phyloP scores from a whole-genome alignment of 2,888 invertebrate genomes.

The Yponomeuta cagnagella region DNA sequence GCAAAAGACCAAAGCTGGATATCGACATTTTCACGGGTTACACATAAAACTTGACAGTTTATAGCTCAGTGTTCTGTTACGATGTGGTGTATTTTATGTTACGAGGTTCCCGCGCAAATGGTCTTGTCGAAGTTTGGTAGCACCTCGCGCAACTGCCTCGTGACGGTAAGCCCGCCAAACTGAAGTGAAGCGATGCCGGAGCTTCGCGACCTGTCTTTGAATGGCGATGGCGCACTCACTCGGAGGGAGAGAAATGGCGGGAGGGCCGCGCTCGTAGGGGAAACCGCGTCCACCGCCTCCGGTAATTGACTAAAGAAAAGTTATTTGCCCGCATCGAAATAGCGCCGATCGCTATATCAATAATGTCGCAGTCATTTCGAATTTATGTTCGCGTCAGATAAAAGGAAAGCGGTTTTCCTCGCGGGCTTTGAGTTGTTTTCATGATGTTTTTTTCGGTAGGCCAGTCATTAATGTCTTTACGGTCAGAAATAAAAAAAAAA shows the following conservation, averaged over 20 bases:
- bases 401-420: neutral
- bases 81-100: constrained; percentile 32
- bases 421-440: neutral
- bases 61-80: constrained; percentile 17
- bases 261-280: constrained; percentile 70
- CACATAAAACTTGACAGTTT: constrained; percentile 44
- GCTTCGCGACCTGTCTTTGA: constrained; percentile 72
- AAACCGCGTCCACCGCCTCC: constrained; percentile 68
- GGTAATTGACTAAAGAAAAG: constrained; percentile 73
- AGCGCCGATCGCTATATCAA: neutral
- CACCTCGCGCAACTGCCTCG: constrained; percentile 49
- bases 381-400: neutral
- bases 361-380: neutral
- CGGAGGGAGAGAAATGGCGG: constrained; percentile 65
- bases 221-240: constrained; percentile 54
- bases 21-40: constrained; percentile 41
- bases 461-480: too few relatives aligned
- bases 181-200: constrained; percentile 61
- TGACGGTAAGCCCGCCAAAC: constrained; percentile 68
- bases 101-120: constrained; percentile 54
- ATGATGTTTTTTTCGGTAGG: too few relatives aligned
- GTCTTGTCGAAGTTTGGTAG: constrained; percentile 30
- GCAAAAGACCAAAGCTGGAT: constrained; percentile 39
- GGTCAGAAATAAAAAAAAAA: too few relatives aligned
- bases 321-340: constrained; percentile 57